Conservation (phyloP, 37 sponge, comb jelly and placozoan genomes). For the Spongilla lacustris region DNA sequence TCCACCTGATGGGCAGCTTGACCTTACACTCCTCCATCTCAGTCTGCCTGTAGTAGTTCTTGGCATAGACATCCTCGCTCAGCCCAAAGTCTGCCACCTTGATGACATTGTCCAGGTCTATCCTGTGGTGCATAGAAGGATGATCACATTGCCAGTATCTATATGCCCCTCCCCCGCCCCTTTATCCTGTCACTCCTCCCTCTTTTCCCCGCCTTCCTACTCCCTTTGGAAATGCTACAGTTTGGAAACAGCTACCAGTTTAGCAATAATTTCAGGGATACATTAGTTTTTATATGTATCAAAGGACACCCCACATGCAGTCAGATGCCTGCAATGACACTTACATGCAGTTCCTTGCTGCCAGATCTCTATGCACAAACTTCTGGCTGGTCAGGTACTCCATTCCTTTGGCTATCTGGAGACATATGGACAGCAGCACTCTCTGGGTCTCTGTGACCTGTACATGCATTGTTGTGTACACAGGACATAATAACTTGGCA, state of each 20-base stretch:
- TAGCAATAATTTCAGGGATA: too few relatives aligned
- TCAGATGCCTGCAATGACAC: too few relatives aligned
- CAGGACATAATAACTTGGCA: too few relatives aligned
- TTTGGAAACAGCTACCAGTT: too few relatives aligned
- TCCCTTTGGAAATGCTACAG: too few relatives aligned
- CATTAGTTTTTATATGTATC: too few relatives aligned
- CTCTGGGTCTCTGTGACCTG: neutral
- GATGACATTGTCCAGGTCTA: conserved; percentile 4
- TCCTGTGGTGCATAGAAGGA: conserved; percentile 2
- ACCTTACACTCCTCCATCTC: neutral
- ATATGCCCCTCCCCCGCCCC: too few relatives aligned
- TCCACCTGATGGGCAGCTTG: conserved; percentile 21
- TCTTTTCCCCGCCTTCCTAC: too few relatives aligned
- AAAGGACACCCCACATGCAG: too few relatives aligned
- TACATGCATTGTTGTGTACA: neutral
- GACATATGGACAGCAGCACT: neutral
- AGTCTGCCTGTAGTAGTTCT: conserved; percentile 18
- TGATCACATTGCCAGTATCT: too few relatives aligned
- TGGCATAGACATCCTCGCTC: conserved; percentile 10
- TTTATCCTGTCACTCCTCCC: neutral
- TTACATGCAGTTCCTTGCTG: conserved; percentile 32
- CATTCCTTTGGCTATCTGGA: conserved; percentile 24
- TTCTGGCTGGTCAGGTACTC: neutral
- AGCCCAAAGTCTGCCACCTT: conserved; percentile 17
- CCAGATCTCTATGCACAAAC: conserved; percentile 19